Evolutionary conservation across 2,797 vertebrate species (phyloP), one percentile per base, ranked within the genome.

Genomic region (Tragopan temminckii): DNA sequence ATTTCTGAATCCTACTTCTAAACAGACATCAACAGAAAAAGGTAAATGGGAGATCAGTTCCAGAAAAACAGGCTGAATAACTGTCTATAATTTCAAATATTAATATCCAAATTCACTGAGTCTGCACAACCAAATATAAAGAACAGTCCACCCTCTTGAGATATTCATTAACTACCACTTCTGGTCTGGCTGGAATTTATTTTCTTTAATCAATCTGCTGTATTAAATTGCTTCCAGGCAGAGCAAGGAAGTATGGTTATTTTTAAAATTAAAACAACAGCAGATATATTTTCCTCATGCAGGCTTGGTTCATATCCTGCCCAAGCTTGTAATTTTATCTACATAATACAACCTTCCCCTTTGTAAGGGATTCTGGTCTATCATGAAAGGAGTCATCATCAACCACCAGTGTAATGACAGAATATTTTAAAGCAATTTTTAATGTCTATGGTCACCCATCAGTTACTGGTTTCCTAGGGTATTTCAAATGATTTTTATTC

Each of bases 171-270:
- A 85, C 58, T 64, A 68, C 46, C 84, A 33, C 23, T 90, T 91
- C 83, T 93, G 74, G 85, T 70, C 74, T 89, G 63, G 21, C 67
- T 94, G 57, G 40, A 88, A 94, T 90, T 70, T 75, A 45, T 85
- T 80, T 11, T 36, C 83, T 82, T 11, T 40, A 63, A 40, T 16
- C 33, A 79, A 57, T 57, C 75, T 85, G 59, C 69, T 93, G 55
- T 27, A 76, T 91, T 91, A 95, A 94, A 95, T 94, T 94, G 78
- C 81, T 95, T 95, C 89, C 91, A 94, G 85, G 40, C 89, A 95
- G 50, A 93, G 25, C 31, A 57, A 84, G 23, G 63, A 86, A 91
- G 13, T 27, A 68, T 12, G 27, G 59, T 61, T 94, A 89, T 90
- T 94, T 91, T 91, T 40, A 81, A 89, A 92, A 91, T 38, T 75